phyloP scores from a whole-genome alignment of 2,888 invertebrate species.

The Folsomia candida region DNA sequence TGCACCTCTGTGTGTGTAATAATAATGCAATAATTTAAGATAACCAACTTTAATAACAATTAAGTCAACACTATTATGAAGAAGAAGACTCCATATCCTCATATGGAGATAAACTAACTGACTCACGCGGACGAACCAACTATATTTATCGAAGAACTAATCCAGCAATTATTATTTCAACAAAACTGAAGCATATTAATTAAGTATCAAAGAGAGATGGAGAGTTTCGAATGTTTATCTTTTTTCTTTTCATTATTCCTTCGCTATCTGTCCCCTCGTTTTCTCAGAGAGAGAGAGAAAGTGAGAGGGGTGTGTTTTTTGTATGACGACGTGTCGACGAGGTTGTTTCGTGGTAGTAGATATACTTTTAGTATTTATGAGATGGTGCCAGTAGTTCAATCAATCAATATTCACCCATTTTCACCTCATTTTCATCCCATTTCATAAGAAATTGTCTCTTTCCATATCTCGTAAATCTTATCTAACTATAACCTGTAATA shows the following conservation, averaged over 20 bases:
- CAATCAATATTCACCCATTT: background rate
- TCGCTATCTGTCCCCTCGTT: background rate
- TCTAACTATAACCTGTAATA: background rate
- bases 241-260: no score
- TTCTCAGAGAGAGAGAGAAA: no score
- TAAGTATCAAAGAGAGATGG: constrained; percentile 1
- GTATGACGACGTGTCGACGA: no score
- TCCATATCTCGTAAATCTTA: background rate
- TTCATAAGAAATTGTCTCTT: background rate
- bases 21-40: no score
- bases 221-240: constrained; percentile 5
- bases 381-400: background rate
- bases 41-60: no score
- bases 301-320: background rate
- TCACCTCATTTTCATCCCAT: background rate
- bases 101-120: no score
- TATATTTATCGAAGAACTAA: background rate
- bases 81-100: no score
- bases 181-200: background rate
- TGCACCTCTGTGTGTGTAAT: no score
- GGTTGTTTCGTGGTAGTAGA: background rate
- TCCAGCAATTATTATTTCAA: background rate
- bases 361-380: background rate
- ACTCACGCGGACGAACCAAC: background rate
- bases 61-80: background rate